phyloP scores from a whole-genome alignment of 2,113 vertebrate genomes.

The Coptodon rendalli region DNA sequence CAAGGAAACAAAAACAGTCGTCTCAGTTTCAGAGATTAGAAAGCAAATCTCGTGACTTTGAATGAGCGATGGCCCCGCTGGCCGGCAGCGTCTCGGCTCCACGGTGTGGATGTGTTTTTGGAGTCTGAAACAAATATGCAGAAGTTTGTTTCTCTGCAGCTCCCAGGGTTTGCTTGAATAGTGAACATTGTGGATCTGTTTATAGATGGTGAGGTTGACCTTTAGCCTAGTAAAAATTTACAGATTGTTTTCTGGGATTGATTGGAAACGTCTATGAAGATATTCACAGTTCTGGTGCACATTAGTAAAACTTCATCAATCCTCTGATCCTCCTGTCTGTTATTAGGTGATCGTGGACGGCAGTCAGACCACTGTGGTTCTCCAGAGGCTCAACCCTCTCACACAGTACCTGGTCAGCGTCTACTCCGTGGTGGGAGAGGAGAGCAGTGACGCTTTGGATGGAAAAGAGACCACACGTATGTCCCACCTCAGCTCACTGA shows the following conservation, averaged over 20 bases:
- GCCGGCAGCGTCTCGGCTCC: background rate
- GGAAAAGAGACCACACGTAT: conserved; percentile 89
- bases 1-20: conserved; percentile 29
- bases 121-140: conserved; percentile 12
- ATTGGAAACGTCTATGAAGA: background rate
- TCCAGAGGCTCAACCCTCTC: conserved; percentile 82
- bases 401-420: conserved; percentile 88
- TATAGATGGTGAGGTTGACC: background rate
- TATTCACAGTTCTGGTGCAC: background rate
- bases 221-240: background rate
- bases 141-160: conserved; percentile 29
- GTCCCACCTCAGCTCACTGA: conserved; percentile 35
- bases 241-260: background rate
- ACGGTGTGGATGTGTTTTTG: background rate
- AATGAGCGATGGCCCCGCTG: background rate
- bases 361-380: conserved; percentile 79
- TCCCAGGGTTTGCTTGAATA: conserved; percentile 21
- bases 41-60: conserved; percentile 9
- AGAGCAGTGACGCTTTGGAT: conserved; percentile 86
- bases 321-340: background rate
- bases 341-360: conserved; percentile 85
- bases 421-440: conserved; percentile 86
- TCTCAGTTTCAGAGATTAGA: conserved; percentile 11
- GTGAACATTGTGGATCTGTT: background rate
- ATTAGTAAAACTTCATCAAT: background rate